These are phyloP conservation scores for Dryobota labecula DNA, from an alignment of 2,888 invertebrate genomes.

Conservation along the genomic window DNA sequence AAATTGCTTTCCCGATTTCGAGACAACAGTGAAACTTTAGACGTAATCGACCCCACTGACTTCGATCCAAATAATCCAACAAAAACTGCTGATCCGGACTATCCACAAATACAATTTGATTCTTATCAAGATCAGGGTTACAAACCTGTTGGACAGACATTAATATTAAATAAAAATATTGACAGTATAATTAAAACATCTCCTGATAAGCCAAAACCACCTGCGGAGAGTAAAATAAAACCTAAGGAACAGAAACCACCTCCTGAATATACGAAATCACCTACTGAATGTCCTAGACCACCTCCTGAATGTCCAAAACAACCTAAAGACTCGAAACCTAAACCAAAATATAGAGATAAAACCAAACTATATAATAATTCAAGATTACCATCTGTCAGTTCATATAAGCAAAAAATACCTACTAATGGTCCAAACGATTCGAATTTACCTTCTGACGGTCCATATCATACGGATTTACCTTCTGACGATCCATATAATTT, in stretches of 20 bases:
- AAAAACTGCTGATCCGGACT: background rate
- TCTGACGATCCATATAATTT: background rate
- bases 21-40: background rate
- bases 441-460: background rate
- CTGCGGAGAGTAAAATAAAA: background rate
- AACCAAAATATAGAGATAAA: constrained; percentile 14
- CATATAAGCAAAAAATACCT: background rate
- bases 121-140: constrained; percentile 10
- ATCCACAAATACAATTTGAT: constrained; percentile 1
- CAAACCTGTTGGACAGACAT: background rate
- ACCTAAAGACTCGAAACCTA: background rate
- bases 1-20: constrained; percentile 26
- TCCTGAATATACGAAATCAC: background rate
- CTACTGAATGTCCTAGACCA: background rate
- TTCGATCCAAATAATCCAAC: constrained; percentile 8
- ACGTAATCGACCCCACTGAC: background rate
- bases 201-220: constrained; percentile 1
- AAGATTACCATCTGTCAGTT: background rate
- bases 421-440: background rate
- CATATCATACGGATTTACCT: background rate
- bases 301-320: background rate
- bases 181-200: background rate
- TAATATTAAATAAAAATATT: background rate
- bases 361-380: background rate
- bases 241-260: background rate